These are phyloP conservation scores for Drosophila kohkoa DNA, from an alignment of 1,140 invertebrate species.

Conservation along the genomic window DNA sequence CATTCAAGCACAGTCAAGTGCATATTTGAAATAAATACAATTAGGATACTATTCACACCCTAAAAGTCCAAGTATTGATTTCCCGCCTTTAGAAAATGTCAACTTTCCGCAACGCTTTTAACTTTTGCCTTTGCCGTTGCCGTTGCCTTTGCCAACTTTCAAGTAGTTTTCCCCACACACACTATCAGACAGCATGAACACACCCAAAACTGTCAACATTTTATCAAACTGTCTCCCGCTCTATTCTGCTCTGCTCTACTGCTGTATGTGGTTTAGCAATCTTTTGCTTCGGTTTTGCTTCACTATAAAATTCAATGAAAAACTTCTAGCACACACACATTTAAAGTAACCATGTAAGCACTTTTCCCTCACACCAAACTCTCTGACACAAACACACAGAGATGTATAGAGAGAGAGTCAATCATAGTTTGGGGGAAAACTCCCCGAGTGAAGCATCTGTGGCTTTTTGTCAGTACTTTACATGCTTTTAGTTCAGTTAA, in stretches of 20 bases:
- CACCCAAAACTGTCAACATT: conserved; percentile 79
- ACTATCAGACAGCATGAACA: conserved; percentile 41
- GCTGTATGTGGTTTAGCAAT: conserved; percentile 50
- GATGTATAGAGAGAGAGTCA: conserved; percentile 12
- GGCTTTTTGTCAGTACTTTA: conserved; percentile 66
- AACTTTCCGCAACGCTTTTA: conserved; percentile 46
- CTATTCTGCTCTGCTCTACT: neutral
- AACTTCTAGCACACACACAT: conserved; percentile 62
- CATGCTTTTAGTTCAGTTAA: conserved; percentile 79
- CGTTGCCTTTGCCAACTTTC: conserved; percentile 26
- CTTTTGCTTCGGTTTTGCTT: conserved; percentile 44
- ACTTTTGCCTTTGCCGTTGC: conserved; percentile 45
- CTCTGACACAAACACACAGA: conserved; percentile 1
- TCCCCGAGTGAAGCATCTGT: conserved; percentile 49
- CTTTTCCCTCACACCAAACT: conserved; percentile 30
- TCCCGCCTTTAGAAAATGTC: conserved; percentile 31
- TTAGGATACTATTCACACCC: conserved; percentile 57
- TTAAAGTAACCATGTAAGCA: conserved; percentile 50
- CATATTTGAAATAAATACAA: conserved; percentile 54
- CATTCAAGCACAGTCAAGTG: conserved; percentile 11
- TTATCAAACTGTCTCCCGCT: conserved; percentile 67
- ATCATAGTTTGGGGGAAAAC: conserved; percentile 19
- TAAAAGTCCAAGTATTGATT: conserved; percentile 46
- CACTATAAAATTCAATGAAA: conserved; percentile 77
- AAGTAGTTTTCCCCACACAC: conserved; percentile 25